Evolutionary conservation across 2,113 vertebrate species (phyloP).

Genomic region (Neotoma lepida): DNA sequence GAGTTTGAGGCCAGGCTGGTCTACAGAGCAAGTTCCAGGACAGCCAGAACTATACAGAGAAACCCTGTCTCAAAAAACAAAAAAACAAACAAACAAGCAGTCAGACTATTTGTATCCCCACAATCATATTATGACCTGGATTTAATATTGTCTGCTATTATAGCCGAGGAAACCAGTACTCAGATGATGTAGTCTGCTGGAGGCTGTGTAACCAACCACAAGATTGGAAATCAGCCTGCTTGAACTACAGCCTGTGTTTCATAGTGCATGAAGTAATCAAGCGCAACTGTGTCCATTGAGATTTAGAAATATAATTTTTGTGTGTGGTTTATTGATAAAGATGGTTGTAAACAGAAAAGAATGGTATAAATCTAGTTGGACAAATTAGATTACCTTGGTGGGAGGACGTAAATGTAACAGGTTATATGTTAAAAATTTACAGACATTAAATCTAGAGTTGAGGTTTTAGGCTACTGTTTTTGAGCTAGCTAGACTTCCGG

Average conservation of each 20-base stretch:
- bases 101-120: not conserved
- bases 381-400: slow-evolving; percentile 13
- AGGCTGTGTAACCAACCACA: not conserved
- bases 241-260: slow-evolving; percentile 21
- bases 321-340: slow-evolving; percentile 27
- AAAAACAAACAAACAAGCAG: not conserved
- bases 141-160: slow-evolving; percentile 28
- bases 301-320: not conserved
- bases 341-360: slow-evolving; percentile 15
- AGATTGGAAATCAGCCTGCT: slow-evolving; percentile 36
- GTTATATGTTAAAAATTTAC: slow-evolving; percentile 1
- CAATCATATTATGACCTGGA: not conserved
- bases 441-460: slow-evolving; percentile 31
- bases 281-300: not conserved
- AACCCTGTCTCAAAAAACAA: not conserved
- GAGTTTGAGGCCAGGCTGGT: not conserved
- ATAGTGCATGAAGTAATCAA: slow-evolving; percentile 5
- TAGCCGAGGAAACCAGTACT: slow-evolving; percentile 17
- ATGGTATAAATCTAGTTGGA: not conserved
- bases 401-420: slow-evolving; percentile 27
- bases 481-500: not conserved
- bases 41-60: not conserved
- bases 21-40: not conserved
- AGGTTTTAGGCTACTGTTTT: slow-evolving; percentile 13
- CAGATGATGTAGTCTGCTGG: slow-evolving; percentile 9